Evolutionary conservation across 2,113 vertebrate species (phyloP), one percentile per base, ranked within the genome.

Genomic region (Pedetes capensis): DNA sequence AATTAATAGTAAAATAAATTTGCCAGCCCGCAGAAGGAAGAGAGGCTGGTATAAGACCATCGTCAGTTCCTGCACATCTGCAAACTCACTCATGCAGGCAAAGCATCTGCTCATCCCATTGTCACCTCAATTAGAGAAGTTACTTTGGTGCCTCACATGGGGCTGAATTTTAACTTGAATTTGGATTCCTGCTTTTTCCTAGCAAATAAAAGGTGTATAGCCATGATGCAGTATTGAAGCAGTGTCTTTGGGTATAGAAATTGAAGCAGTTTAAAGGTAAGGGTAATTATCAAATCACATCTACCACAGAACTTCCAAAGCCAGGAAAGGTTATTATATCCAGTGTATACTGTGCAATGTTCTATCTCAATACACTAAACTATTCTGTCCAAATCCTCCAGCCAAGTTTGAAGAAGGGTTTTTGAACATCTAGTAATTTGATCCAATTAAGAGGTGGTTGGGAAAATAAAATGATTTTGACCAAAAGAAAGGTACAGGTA

Each of bases 91-190:
- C 42, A 1, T 6, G 4, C 64, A 13, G 51, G 23, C 4, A 8
- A 71, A 34, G 61, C 42, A 29, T 25, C 68, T 74, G 66, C 39
- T 93, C 47, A 16, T 16, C 25, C 9, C 25, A 27, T 4, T 59
- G 61, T 44, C 29, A 17, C 18, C 55, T 80, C 39, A n/a, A 32
- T 71, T 37, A 74, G 25, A 34, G 68, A 86, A 82, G 66, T 83
- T 57, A 83, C 44, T 86, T 78, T 51, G 44, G 32, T 80, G 51
- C 34, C 32, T 17, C 20, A 23, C n/a, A 37, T 4, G 57, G n/a
- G 71, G 22, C 9, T 88, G 64, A 44, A 69, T 83, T 79, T 91
- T 89, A 93, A 42, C 55, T 87, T 90, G 49, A 83, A 83, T 83
- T 90, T 83, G 37, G 7, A 87, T 87, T 80, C 25, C 42, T 47